These are phyloP conservation scores for Pyrgilauda ruficollis DNA, from an alignment of 2,113 vertebrate species.

Conservation along the genomic window DNA sequence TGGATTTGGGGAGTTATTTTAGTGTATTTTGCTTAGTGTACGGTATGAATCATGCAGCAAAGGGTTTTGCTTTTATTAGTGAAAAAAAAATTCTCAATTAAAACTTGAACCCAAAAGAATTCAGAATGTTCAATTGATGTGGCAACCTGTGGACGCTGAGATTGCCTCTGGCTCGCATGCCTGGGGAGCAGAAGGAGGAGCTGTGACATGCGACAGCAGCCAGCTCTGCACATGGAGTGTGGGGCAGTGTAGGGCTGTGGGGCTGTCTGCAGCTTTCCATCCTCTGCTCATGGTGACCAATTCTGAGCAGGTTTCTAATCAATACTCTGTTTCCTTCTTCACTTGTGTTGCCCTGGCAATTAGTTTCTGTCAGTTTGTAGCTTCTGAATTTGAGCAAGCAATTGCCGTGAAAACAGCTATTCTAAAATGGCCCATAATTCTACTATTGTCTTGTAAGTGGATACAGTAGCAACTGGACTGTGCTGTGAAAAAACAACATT, in stretches of 20 bases:
- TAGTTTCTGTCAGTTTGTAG: not conserved
- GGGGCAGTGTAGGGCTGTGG: not conserved
- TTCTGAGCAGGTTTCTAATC: not conserved
- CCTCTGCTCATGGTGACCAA: not conserved
- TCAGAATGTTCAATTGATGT: not conserved
- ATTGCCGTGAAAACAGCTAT: not conserved
- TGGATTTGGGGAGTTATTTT: not conserved
- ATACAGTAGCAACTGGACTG: not conserved
- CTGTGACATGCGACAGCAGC: not conserved
- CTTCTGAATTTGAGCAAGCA: not conserved
- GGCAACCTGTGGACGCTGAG: not conserved
- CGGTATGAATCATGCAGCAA: not conserved
- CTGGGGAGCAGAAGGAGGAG: not conserved
- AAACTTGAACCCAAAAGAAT: not conserved
- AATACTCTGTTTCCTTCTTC: not conserved
- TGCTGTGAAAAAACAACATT: not conserved
- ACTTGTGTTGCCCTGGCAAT: not conserved
- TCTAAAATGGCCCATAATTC: not conserved
- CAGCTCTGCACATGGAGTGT: fast-evolving
- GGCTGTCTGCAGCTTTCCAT: not conserved
- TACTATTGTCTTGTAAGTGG: not conserved
- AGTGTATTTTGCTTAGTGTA: not conserved
- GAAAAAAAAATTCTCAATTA: not conserved
- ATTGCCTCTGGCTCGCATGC: not conserved
- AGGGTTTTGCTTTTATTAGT: conserved; percentile 3